These are phyloP conservation scores for Platygyra sinensis DNA, from an alignment of 64 coral and sea anemone genomes.

Conservation along the genomic window DNA sequence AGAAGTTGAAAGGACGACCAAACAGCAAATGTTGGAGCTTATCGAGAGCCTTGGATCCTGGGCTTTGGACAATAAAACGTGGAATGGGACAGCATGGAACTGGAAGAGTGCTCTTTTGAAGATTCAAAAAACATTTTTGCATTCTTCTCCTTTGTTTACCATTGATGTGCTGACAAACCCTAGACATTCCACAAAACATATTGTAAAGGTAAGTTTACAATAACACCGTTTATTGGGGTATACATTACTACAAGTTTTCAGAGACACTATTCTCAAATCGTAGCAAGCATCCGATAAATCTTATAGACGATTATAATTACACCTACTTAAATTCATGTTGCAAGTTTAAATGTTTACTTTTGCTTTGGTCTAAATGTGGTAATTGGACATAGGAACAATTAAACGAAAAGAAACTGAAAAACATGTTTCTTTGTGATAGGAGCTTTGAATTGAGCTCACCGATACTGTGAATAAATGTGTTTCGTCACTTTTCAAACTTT, in stretches of 20 bases:
- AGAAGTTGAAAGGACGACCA: slow-evolving; percentile 75
- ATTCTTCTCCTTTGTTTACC: slow-evolving; percentile 72
- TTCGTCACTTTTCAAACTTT: background rate
- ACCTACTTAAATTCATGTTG: no score
- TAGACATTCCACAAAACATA: slow-evolving; percentile 63
- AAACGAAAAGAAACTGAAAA: background rate
- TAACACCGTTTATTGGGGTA: background rate
- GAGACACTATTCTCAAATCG: no score
- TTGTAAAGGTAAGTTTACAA: slow-evolving; percentile 71
- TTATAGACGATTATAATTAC: no score
- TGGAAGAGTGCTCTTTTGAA: slow-evolving; percentile 39
- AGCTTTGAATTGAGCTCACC: background rate
- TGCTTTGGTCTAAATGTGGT: no score
- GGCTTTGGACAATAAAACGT: slow-evolving; percentile 52
- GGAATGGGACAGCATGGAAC: slow-evolving; percentile 60
- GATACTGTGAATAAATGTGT: background rate
- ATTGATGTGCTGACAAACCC: slow-evolving; percentile 68
- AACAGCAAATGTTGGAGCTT: slow-evolving; percentile 53
- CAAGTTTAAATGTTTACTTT: no score
- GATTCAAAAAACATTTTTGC: slow-evolving; percentile 52
- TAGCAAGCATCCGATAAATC: no score
- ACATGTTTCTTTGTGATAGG: background rate
- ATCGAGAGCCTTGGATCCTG: slow-evolving; percentile 61
- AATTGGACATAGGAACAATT: background rate
- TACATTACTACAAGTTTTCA: background rate